phyloP scores from a whole-genome alignment of 2,888 invertebrate genomes.

The Emmelina monodactyla region DNA sequence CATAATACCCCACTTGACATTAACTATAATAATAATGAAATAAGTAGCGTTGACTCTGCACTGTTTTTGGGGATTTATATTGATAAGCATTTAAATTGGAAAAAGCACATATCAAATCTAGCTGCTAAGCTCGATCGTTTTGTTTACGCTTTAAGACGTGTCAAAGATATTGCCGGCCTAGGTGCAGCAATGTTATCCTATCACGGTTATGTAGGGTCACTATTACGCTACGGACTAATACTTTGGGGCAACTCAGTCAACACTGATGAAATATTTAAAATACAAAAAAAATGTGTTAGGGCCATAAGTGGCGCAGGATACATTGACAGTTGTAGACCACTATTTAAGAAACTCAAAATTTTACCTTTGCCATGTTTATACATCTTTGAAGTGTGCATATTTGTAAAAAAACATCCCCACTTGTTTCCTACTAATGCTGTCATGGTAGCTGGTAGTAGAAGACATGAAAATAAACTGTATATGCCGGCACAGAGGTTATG shows the following conservation, averaged over 20 bases:
- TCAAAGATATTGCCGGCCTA: background rate
- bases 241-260: conserved; percentile 1
- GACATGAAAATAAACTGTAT: background rate
- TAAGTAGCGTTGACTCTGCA: background rate
- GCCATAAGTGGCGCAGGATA: background rate
- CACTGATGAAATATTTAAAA: background rate
- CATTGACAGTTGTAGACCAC: conserved; percentile 4
- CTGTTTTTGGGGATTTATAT: background rate
- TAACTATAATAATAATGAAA: background rate
- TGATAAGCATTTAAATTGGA: background rate
- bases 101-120: background rate
- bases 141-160: background rate
- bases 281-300: background rate
- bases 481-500: background rate
- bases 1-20: background rate
- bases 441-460: background rate
- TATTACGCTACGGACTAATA: background rate
- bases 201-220: background rate
- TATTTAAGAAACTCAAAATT: background rate
- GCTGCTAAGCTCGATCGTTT: background rate
- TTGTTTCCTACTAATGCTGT: background rate
- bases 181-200: background rate
- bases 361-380: background rate
- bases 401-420: background rate
- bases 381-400: background rate